Evolutionary conservation across 2,888 invertebrate species (phyloP).

Genomic region (Melieria picta): DNA sequence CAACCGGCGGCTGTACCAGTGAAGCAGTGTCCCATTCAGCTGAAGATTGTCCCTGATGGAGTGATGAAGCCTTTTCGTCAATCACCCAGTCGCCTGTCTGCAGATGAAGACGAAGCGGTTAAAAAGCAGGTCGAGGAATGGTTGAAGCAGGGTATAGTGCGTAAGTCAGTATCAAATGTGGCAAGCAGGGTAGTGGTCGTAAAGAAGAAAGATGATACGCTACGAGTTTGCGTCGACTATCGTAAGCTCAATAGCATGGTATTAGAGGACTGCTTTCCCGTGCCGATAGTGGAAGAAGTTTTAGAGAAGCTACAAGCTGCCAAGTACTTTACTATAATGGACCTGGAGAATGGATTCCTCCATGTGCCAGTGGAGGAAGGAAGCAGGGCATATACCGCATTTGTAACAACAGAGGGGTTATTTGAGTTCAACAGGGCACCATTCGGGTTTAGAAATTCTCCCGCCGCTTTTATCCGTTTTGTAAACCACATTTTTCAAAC

Average conservation of each 20-base stretch:
- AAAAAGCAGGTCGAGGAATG: constrained; percentile 36
- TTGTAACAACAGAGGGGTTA: constrained; percentile 32
- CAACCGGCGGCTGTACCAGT: too few relatives aligned
- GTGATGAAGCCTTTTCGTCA: constrained; percentile 34
- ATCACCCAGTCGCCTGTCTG: constrained; percentile 32
- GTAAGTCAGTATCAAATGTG: constrained; percentile 21
- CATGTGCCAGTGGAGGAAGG: constrained; percentile 37
- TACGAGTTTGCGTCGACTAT: constrained; percentile 59
- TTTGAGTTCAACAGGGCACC: constrained; percentile 38
- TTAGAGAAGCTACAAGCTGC: constrained; percentile 33
- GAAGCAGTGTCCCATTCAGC: constrained; percentile 28
- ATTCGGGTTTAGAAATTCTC: constrained; percentile 39
- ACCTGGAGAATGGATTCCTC: constrained; percentile 36
- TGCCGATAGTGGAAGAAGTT: constrained; percentile 43
- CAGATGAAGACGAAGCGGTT: constrained; percentile 27
- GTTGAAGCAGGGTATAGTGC: constrained; percentile 30
- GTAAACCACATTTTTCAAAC: constrained; percentile 37
- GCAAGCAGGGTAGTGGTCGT: constrained; percentile 32
- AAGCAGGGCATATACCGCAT: constrained; percentile 30
- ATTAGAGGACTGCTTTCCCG: constrained; percentile 54
- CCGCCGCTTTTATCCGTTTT: constrained; percentile 35
- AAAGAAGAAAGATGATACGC: constrained; percentile 35
- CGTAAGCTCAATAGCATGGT: constrained; percentile 57
- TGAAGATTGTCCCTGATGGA: constrained; percentile 38
- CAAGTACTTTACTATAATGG: constrained; percentile 38